Base-by-base conservation (phyloP, 2,797 vertebrate species). In the Chiloscyllium punctatum region DNA sequence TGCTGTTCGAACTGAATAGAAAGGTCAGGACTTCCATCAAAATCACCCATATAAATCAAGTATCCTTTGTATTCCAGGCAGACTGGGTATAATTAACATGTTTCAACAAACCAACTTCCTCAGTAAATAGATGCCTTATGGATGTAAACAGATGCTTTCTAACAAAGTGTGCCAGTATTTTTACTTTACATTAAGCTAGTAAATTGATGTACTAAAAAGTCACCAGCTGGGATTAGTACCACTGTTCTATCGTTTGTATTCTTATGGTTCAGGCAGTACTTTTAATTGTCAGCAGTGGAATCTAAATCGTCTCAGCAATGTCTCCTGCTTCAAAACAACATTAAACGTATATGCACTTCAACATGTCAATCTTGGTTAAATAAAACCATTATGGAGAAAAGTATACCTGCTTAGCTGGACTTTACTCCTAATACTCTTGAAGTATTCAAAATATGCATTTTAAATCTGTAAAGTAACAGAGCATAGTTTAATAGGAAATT, bases 121-220 rank as follows among this genome's bases (percentile, higher is more conserved):
- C 95, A 96, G 96, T 96, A 96, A 96, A 96, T 96, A 96, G 96
- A 96, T 96, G 96, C 95, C 96, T 96, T 96, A 95, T 95, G 15
- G 86, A 96, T 96, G 91, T 94, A 96, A 97, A 97, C 97, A 97
- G 97, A 97, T 97, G 97, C 96, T 96, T 97, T 95, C 96, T n/a
- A 96, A 96, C 96, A 96, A 96, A 97, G 95, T 5, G 96, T 95
- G 95, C 97, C 96, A 96, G 97, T 96, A 84, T 95, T 95, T 96
- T 96, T 92, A 79, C 74, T 68, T 94, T 94, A 33, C 15, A 91
- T 62, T 66, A 66, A 62, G 53, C 88, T 57, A 33, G 30, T n/a
- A 66, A 91, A 5, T 4, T 15, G 9, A 66, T 91, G 57, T 30
- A 91, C 53, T 66, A 91, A 91, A 91, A 66, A 91, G 18, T 62